Conservation (phyloP, 2,797 vertebrate genomes). For the Gallinago solitaria region DNA sequence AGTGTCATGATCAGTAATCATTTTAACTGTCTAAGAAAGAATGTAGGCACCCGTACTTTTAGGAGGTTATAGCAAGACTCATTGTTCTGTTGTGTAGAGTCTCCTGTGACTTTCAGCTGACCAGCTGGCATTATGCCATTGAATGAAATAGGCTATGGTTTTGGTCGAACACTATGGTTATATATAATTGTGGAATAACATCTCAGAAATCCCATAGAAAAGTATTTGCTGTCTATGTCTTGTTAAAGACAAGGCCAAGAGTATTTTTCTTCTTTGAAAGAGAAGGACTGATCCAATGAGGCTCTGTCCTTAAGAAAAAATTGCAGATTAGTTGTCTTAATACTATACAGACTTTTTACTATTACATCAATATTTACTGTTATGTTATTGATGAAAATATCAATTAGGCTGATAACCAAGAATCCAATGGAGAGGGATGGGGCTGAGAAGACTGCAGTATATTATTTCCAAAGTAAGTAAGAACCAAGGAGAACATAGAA, state of each 20-base stretch:
- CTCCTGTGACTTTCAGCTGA: not conserved
- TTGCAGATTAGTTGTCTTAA: not conserved
- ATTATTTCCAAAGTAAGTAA: not conserved
- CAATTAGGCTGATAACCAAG: not conserved
- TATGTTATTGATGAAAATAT: not conserved
- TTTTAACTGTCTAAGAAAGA: not conserved
- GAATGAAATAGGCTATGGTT: not conserved
- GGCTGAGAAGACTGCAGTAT: not conserved
- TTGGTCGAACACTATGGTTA: not conserved
- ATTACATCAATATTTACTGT: not conserved
- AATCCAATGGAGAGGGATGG: not conserved
- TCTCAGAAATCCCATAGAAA: not conserved
- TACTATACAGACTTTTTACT: not conserved
- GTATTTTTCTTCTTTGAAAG: not conserved
- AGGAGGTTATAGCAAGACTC: not conserved
- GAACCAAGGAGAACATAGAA: not conserved
- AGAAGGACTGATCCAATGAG: not conserved
- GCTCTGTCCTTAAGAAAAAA: not conserved
- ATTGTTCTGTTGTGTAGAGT: not conserved
- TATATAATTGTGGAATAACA: not conserved
- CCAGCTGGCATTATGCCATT: not conserved
- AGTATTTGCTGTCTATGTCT: not conserved
- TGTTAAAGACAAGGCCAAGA: not conserved
- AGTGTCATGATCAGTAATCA: not conserved
- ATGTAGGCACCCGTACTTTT: not conserved